Conservation (phyloP, 2,113 vertebrate species). For the Globicephala melas region DNA sequence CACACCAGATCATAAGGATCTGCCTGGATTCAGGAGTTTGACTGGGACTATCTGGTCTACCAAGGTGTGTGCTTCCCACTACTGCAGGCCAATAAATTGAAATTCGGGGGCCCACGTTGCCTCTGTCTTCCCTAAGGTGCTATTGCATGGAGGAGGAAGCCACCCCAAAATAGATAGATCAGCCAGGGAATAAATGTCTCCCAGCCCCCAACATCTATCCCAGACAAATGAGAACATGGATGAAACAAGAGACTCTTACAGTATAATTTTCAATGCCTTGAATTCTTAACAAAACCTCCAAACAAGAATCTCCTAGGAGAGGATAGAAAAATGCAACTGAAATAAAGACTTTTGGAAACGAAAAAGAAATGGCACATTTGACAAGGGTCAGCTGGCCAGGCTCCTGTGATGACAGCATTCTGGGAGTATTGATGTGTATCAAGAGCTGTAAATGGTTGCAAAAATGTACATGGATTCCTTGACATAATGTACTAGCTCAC, state of each 20-base stretch:
- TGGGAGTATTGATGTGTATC: conserved; percentile 62
- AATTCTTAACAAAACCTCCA: conserved; percentile 36
- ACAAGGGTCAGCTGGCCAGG: conserved; percentile 66
- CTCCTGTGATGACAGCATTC: conserved; percentile 57
- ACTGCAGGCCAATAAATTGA: neutral
- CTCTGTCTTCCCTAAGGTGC: neutral
- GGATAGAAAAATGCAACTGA: conserved; percentile 10
- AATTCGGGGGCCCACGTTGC: neutral
- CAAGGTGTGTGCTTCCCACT: neutral
- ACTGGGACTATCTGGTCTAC: neutral
- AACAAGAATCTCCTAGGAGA: conserved; percentile 30
- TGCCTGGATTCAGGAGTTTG: neutral
- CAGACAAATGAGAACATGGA: conserved; percentile 4
- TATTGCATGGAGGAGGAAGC: neutral
- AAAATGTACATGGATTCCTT: conserved; percentile 67
- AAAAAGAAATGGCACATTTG: conserved; percentile 66
- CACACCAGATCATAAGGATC: neutral
- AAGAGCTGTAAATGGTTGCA: conserved; percentile 59
- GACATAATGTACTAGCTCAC: conserved; percentile 67
- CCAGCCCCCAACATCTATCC: neutral
- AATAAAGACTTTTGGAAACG: conserved; percentile 22
- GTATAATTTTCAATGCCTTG: conserved; percentile 1
- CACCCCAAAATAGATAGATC: neutral
- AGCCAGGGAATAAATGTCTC: neutral
- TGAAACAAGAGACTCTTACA: neutral